phyloP scores from a whole-genome alignment of 2,797 vertebrate genomes.

The Sebastiscus albofasciatus region DNA sequence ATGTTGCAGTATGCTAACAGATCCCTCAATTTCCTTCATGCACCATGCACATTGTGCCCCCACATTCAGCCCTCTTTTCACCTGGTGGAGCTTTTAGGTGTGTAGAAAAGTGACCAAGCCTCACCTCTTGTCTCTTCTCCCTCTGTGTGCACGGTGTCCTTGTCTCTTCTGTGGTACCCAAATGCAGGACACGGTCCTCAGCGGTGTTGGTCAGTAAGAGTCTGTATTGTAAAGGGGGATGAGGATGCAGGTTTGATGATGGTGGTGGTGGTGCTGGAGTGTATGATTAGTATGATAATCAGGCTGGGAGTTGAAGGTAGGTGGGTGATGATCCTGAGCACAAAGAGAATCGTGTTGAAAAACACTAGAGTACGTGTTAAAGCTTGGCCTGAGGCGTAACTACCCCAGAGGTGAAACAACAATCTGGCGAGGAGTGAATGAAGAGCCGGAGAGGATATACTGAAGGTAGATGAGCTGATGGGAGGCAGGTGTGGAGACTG shows the following conservation, averaged over 20 bases:
- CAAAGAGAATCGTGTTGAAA: too few species aligned
- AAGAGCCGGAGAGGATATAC: neutral
- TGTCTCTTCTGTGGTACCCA: too few species aligned
- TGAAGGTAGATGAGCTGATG: neutral
- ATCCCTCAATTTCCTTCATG: neutral
- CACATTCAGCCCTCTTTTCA: neutral
- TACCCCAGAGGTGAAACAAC: neutral
- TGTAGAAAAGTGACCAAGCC: neutral
- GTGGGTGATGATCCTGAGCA: too few species aligned
- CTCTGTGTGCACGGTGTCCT: neutral
- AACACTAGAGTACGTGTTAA: too few species aligned
- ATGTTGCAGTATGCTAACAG: neutral
- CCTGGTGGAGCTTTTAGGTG: neutral
- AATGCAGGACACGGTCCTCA: too few species aligned
- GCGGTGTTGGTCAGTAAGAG: neutral
- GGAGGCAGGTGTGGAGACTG: neutral
- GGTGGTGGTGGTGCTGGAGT: too few species aligned
- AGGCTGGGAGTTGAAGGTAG: too few species aligned
- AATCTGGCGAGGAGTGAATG: neutral
- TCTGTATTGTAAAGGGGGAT: neutral
- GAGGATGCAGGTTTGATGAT: neutral
- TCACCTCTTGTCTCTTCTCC: neutral
- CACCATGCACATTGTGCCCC: neutral
- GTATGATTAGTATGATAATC: too few species aligned
- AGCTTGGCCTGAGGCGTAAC: too few species aligned